A percentile compares a stretch with the other conserved stretches of the same genome.
Conservation (phyloP, 2,797 vertebrate species). For the Silurus aristotelis region DNA sequence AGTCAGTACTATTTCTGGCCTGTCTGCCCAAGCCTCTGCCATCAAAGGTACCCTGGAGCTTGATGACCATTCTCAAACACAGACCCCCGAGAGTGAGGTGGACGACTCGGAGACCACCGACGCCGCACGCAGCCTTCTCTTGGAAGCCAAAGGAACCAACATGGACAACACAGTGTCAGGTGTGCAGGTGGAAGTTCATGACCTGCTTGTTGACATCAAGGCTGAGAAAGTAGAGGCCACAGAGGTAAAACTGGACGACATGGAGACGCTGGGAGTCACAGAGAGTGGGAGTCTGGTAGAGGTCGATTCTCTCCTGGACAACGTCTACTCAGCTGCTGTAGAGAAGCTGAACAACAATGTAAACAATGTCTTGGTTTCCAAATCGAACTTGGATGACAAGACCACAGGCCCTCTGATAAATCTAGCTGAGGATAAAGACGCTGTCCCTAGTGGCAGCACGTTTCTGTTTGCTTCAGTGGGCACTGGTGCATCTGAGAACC, state of each 20-base stretch:
- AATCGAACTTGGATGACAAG: slow-evolving; percentile 78
- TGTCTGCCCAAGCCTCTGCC: slow-evolving; percentile 86
- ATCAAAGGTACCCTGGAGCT: slow-evolving; percentile 92
- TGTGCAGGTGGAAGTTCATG: slow-evolving; percentile 93
- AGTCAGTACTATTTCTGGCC: slow-evolving; percentile 97
- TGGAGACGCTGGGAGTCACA: slow-evolving; percentile 80
- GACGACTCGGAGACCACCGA: slow-evolving; percentile 90
- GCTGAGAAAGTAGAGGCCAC: slow-evolving; percentile 97
- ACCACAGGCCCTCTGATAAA: slow-evolving; percentile 89
- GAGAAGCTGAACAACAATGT: slow-evolving; percentile 84
- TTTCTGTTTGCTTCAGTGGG: slow-evolving; percentile 87
- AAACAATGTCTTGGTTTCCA: slow-evolving; percentile 63
- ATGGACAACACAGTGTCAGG: slow-evolving; percentile 61
- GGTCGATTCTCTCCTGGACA: slow-evolving; percentile 92
- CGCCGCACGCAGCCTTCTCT: slow-evolving; percentile 77
- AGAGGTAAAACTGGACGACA: slow-evolving; percentile 94
- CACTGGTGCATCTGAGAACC: slow-evolving; percentile 77
- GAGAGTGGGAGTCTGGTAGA: slow-evolving; percentile 91
- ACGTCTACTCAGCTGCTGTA: slow-evolving; percentile 93
- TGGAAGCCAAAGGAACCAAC: slow-evolving; percentile 75
- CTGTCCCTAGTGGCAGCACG: slow-evolving; percentile 75
- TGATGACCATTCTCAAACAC: slow-evolving; percentile 92
- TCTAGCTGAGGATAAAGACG: slow-evolving; percentile 89
- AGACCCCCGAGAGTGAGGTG: slow-evolving; percentile 95
- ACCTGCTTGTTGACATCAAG: slow-evolving; percentile 96